Evolutionary conservation across 2,888 invertebrate genomes (phyloP), one percentile per base, ranked within the genome.

Genomic region (Limnephilus lunatus): DNA sequence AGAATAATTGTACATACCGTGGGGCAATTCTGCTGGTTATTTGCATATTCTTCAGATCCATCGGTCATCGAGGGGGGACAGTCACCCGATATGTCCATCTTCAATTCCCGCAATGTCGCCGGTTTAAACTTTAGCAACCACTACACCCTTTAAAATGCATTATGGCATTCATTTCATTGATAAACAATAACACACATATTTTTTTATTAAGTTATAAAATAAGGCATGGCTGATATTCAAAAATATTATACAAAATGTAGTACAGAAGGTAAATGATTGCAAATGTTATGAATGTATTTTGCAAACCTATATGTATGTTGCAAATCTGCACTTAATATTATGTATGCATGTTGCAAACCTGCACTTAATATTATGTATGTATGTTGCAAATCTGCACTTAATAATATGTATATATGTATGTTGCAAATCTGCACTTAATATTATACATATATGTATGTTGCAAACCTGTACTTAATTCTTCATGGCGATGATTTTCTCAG

Each of bases 381-480:
- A 35, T 35, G 35, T 35, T 35, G 35, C 35, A 35, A 35, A 35
- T 3, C 35, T 35, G 35, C 35, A 35, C 35, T 35, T 35, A 35
- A 35, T 35, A 35, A 4, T 35, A 35, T 35, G 35, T 35, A 35
- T 35, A 4, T 35, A 35, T 35, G 35, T 35, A 35, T 35, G 35
- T 35, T 35, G 35, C 35, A 35, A 35, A 35, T 35, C 35, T 35
- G 35, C 35, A 35, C 35, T 35, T 35, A 35, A 35, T 35, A 35
- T 35, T 35, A 35, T 35, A n/a, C n/a, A 31, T n/a, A 87, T 53
- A 9, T 39, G 39, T 39, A 81, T 19, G 80, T 80, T 15, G 19
- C 88, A 88, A 88, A 88, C 88, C 88, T 88, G 88, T 11, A 7
- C 2, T 31, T 30, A 31, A 80, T 80, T 88, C 68, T 88, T 88